Base-by-base conservation (phyloP, 2,888 invertebrate species). In the Andrena bucephala region DNA sequence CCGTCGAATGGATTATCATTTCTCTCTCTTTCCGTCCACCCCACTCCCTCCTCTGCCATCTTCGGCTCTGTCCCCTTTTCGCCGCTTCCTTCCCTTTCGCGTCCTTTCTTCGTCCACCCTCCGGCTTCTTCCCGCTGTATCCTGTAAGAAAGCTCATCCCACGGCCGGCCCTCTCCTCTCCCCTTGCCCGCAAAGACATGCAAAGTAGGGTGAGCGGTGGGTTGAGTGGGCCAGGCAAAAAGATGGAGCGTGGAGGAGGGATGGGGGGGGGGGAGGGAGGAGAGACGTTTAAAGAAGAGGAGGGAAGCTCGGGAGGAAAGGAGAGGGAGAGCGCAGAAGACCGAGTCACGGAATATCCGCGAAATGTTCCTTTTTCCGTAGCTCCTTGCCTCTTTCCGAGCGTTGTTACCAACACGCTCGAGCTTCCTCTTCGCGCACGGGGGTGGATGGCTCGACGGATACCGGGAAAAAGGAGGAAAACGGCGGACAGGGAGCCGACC, bases 1-100 rank as follows among this genome's bases (percentile, higher is more conserved):
- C 93, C 93, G 91, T 88, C 92, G 92, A 93, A 93, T 92, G 92
- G 93, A 94, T 94, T 93, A 93, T 94, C 92, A 91, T 93, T 91
- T 89, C 91, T 90, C 87, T 87, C 84, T 86, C 86, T 88, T 75
- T 80, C 85, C 81, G 70, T 59, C 81, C 73, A 71, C 69, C 31
- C 69, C 54, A 24, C 50, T 79, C 80, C 59, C 66, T 24, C 31
- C 54, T 62, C 52, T 71, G 66, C 31, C 83, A 52, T 73, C 79
- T 2, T 77, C 83, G 75, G 72, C 33, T 52, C 67, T 42, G 76
- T 71, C 77, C 78, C 75, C 59, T 48, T 75, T 52, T 69, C 73
- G 33, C 65, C 70, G 76, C 62, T 59, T 57, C 69, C 59, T 68
- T 68, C 57, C 73, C 76, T 48, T 65, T 66, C 63, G 42, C 76